phyloP scores from a whole-genome alignment of 1,140 invertebrate genomes.

The Nebria ingens region DNA sequence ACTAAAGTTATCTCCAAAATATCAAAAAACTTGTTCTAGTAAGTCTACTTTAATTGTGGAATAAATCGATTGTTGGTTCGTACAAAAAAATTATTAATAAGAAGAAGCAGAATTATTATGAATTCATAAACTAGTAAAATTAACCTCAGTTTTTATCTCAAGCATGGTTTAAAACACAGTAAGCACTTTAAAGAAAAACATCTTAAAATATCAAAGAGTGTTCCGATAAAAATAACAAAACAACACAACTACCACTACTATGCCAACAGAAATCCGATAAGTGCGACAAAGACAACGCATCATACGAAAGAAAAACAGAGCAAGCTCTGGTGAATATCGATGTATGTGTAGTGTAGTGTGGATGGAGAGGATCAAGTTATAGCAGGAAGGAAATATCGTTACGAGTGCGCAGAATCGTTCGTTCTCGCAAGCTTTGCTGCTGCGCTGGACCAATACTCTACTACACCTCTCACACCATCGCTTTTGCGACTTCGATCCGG shows the following conservation, averaged over 20 bases:
- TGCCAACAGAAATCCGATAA: background rate
- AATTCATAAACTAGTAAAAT: too few relatives aligned
- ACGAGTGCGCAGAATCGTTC: background rate
- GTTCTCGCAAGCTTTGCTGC: background rate
- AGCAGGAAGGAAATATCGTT: background rate
- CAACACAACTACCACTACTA: background rate
- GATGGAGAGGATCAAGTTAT: background rate
- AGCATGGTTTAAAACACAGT: background rate
- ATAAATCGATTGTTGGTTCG: too few relatives aligned
- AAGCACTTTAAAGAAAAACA: background rate
- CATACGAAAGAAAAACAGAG: background rate
- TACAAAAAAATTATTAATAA: too few relatives aligned
- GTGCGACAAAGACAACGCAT: background rate
- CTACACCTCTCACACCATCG: background rate
- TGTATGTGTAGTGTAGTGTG: background rate
- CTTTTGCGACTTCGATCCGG: constrained; percentile 1
- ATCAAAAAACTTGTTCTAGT: too few relatives aligned
- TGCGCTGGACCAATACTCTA: constrained; percentile 4
- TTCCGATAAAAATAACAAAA: constrained; percentile 6
- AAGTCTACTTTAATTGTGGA: too few relatives aligned
- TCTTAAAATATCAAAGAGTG: constrained; percentile 4
- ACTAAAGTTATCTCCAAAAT: too few relatives aligned
- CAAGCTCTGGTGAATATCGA: background rate
- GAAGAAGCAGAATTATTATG: too few relatives aligned
- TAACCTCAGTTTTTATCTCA: too few relatives aligned